These are phyloP conservation scores for Chiloscyllium plagiosum DNA, from an alignment of 2,113 vertebrate species.

Conservation along the genomic window DNA sequence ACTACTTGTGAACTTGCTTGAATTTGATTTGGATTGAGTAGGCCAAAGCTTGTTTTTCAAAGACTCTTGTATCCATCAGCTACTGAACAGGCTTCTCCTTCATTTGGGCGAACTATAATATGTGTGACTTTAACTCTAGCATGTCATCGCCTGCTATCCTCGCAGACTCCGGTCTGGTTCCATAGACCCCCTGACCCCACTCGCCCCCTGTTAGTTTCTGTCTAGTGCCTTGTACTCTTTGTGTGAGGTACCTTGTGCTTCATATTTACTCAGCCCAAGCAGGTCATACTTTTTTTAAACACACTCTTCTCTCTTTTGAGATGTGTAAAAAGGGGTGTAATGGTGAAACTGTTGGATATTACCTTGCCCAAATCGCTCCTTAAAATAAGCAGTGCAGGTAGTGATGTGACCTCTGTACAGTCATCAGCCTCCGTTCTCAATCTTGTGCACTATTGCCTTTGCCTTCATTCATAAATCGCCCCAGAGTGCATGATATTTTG, in stretches of 20 bases:
- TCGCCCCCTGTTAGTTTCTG: no score
- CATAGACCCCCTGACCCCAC: neutral
- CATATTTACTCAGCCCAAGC: neutral
- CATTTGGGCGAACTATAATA: neutral
- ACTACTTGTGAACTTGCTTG: neutral
- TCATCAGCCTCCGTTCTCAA: neutral
- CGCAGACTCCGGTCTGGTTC: neutral
- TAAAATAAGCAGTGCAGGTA: neutral
- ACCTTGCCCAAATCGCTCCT: neutral
- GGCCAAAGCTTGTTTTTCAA: neutral
- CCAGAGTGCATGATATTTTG: neutral
- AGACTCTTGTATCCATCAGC: neutral
- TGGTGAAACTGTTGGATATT: neutral
- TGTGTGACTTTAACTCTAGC: neutral
- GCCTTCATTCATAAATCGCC: neutral
- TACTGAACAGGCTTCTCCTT: neutral
- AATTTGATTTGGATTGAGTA: neutral
- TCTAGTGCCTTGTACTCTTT: conserved; percentile 24
- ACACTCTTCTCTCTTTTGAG: neutral
- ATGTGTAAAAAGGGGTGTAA: neutral
- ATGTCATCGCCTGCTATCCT: neutral
- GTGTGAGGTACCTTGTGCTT: neutral
- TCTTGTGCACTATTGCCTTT: neutral
- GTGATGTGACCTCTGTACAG: neutral
- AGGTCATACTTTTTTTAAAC: neutral